phyloP scores from a whole-genome alignment of 2,888 invertebrate species.

The Iselma pallidipennis region DNA sequence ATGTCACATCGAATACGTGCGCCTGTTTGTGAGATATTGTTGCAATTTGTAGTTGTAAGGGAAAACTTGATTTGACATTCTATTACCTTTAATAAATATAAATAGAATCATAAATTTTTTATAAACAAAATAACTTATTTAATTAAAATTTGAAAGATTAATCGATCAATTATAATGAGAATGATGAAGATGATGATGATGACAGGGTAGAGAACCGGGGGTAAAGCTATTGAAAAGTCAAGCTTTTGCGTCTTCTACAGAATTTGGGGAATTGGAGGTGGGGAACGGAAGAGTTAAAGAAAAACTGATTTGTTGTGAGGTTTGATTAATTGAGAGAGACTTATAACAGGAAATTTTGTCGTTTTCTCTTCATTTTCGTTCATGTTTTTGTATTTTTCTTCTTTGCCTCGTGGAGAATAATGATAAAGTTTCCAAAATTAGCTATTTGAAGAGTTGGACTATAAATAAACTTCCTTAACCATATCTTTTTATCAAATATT shows the following conservation, averaged over 20 bases:
- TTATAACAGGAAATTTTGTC: background rate
- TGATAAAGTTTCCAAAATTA: conserved; percentile 1
- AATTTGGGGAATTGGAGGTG: background rate
- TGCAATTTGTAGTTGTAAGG: conserved; percentile 21
- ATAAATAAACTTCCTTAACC: conserved; percentile 10
- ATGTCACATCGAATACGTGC: conserved; percentile 29
- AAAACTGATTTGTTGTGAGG: background rate
- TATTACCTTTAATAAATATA: conserved; percentile 26
- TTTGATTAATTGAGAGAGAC: background rate
- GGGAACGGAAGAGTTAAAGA: too few relatives aligned
- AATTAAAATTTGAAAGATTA: background rate
- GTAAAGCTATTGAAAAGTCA: background rate
- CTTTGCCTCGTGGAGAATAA: background rate
- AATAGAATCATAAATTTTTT: conserved; percentile 18
- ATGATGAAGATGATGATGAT: background rate
- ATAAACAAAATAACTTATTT: background rate
- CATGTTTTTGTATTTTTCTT: too few relatives aligned
- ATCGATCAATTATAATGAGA: background rate
- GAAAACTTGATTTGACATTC: conserved; percentile 24
- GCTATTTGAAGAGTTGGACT: conserved; percentile 3
- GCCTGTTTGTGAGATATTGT: conserved; percentile 26
- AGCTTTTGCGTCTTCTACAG: background rate
- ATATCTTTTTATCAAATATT: conserved; percentile 24
- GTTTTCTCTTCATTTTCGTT: background rate
- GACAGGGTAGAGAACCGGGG: background rate